Evolutionary conservation across 2,797 vertebrate genomes (phyloP).

Genomic region (Peromyscus nudipes): DNA sequence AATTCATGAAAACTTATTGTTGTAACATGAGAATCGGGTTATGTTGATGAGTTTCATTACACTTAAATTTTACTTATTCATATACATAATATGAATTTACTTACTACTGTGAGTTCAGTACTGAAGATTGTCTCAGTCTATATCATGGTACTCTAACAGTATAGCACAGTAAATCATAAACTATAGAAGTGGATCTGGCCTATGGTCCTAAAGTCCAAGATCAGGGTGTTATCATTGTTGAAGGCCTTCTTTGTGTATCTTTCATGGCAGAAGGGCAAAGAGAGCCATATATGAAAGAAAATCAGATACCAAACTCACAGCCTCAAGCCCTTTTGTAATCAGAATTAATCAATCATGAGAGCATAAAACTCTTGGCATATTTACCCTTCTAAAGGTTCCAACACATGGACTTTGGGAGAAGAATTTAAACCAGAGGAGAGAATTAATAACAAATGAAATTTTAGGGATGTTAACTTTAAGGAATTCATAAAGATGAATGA

Average conservation of each 20-base stretch:
- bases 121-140: neutral
- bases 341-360: neutral
- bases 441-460: neutral
- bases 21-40: neutral
- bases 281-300: neutral
- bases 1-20: neutral
- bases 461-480: neutral
- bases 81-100: constrained; percentile 26
- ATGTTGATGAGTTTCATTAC: neutral
- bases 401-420: neutral
- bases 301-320: neutral
- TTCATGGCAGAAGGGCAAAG: neutral
- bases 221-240: neutral
- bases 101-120: neutral
- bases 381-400: neutral
- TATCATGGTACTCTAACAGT: neutral
- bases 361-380: neutral
- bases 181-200: too few relatives aligned
- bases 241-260: neutral
- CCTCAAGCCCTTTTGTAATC: neutral
- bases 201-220: neutral
- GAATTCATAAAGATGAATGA: neutral
- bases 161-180: neutral
- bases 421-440: neutral
- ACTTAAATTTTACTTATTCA: neutral